Percentiles rank a stretch among this genome's conserved stretches.
Evolutionary conservation across 2,888 invertebrate species (phyloP).

Genomic region (Endomychus coccineus): DNA sequence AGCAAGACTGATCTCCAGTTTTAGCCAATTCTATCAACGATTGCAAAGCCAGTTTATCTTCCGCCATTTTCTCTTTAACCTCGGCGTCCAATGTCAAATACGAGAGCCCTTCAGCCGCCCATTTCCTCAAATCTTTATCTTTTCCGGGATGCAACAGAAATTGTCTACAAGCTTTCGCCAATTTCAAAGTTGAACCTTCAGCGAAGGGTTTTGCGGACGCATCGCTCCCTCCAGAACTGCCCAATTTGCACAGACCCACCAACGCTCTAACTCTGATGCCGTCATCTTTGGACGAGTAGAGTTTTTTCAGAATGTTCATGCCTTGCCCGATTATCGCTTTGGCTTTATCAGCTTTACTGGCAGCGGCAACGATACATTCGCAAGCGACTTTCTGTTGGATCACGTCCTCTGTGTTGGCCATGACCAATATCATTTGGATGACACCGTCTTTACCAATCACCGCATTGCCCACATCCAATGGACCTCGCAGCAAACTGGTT

Average conservation of each 20-base stretch:
- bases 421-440: conserved; percentile 91
- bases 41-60: conserved; percentile 73
- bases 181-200: conserved; percentile 85
- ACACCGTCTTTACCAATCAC: conserved; percentile 65
- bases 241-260: conserved; percentile 93
- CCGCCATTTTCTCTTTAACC: conserved; percentile 92
- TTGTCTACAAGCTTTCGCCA: conserved; percentile 86
- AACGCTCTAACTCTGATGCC: conserved; percentile 76
- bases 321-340: conserved; percentile 72
- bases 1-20: conserved; percentile 76
- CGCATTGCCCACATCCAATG: conserved; percentile 87
- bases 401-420: conserved; percentile 89
- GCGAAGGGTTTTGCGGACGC: conserved; percentile 91
- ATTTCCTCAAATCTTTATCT: conserved; percentile 82
- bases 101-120: conserved; percentile 95
- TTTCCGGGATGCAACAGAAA: conserved; percentile 23
- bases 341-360: conserved; percentile 96
- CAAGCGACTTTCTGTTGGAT: conserved; percentile 91
- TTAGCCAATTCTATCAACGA: conserved; percentile 85
- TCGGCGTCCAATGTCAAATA: conserved; percentile 97
- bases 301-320: conserved; percentile 77
- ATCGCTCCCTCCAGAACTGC: conserved; percentile 91
- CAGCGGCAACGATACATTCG: conserved; percentile 93
- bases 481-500: conserved; percentile 82
- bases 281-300: conserved; percentile 87